Evolutionary conservation across 1,140 invertebrate species (phyloP).

Genomic region (Lerema accius): DNA sequence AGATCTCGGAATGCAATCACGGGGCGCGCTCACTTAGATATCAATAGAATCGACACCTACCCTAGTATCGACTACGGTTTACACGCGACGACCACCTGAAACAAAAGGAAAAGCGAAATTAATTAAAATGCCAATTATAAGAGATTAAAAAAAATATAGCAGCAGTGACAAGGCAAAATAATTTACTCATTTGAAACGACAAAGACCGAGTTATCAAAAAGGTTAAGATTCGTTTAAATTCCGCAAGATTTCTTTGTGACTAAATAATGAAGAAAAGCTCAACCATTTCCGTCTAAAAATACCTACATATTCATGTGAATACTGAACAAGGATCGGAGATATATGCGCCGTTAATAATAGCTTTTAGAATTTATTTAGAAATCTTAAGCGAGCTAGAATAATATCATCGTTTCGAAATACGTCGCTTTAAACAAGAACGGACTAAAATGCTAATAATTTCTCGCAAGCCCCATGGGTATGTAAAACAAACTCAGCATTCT

Average conservation of each 20-base stretch:
- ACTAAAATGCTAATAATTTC: slow-evolving; percentile 64
- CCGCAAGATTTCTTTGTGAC: background rate
- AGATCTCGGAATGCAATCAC: slow-evolving; percentile 42
- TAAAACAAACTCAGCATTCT: slow-evolving; percentile 64
- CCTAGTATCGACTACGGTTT: slow-evolving; percentile 58
- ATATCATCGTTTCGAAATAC: slow-evolving; percentile 49
- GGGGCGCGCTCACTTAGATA: slow-evolving; percentile 51
- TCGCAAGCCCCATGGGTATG: slow-evolving; percentile 63
- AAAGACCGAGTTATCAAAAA: background rate
- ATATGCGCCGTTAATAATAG: slow-evolving; percentile 27
- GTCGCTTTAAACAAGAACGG: slow-evolving; percentile 59
- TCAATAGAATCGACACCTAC: slow-evolving; percentile 59
- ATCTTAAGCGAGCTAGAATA: slow-evolving; percentile 43
- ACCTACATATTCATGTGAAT: slow-evolving; percentile 22
- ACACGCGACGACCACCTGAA: slow-evolving; percentile 79
- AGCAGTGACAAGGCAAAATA: slow-evolving; percentile 10
- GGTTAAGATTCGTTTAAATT: slow-evolving; percentile 1
- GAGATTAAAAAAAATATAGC: slow-evolving; percentile 47
- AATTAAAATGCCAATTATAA: slow-evolving; percentile 80
- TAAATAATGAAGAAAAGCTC: slow-evolving; percentile 1
- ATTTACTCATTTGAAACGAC: slow-evolving; percentile 10
- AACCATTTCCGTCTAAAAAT: slow-evolving; percentile 1
- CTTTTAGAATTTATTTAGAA: slow-evolving; percentile 35
- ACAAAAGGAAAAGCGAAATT: slow-evolving; percentile 84
- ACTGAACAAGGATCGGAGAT: slow-evolving; percentile 21